phyloP scores from a whole-genome alignment of 2,888 invertebrate genomes.

The Nomada flava region DNA sequence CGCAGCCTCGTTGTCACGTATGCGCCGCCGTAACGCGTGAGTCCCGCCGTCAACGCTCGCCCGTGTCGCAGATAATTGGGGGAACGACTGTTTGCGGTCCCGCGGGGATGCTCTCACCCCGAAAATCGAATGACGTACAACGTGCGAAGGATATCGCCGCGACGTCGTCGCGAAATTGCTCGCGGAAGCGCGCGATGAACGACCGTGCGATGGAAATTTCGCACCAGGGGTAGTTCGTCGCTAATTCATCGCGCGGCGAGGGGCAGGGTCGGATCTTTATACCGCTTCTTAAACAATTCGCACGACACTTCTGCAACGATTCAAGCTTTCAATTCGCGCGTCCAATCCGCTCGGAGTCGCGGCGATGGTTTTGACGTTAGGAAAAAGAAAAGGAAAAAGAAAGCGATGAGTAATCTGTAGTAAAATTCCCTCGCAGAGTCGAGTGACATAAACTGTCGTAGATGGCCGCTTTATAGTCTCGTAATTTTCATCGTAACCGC shows the following conservation, averaged over 20 bases:
- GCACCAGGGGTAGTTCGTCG: neutral
- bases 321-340: neutral
- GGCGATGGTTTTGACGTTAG: constrained; percentile 31
- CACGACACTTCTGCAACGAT: neutral
- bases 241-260: neutral
- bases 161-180: constrained; percentile 26
- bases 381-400: constrained; percentile 55
- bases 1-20: constrained; percentile 75
- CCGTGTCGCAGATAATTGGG: constrained; percentile 75
- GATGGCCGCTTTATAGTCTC: constrained; percentile 70
- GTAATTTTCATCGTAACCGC: constrained; percentile 71
- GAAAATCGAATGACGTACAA: constrained; percentile 48
- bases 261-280: neutral
- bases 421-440: constrained; percentile 61
- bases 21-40: constrained; percentile 78
- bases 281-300: neutral
- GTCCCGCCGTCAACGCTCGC: constrained; percentile 52
- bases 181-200: constrained; percentile 25
- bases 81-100: constrained; percentile 75
- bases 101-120: constrained; percentile 62
- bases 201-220: neutral
- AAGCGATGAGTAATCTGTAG: constrained; percentile 72
- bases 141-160: constrained; percentile 38
- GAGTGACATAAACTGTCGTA: constrained; percentile 66
- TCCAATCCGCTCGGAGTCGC: neutral